Base-by-base conservation (phyloP, 2,797 vertebrate species). In the Enteromius viviparus region DNA sequence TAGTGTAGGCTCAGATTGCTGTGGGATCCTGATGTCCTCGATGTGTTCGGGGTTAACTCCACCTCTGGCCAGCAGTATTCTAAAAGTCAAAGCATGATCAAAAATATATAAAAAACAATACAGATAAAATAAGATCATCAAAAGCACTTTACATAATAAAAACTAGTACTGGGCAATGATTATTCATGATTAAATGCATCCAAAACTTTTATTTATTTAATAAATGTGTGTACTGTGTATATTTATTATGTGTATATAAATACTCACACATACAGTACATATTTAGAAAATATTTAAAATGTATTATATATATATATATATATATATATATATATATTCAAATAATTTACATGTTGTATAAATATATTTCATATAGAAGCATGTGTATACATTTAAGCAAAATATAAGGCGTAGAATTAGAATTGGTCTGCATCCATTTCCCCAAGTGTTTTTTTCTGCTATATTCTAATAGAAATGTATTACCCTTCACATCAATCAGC, bases 41-140 rank as follows among this genome's bases (percentile, higher is more conserved):
- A 99, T 97, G 89, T 97, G 93, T 78, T 95, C 87, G 0, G 97
- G 94, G 71, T 92, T 94, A 90, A 99, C 82, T 62, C 98, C 97
- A 53, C 95, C 96, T 19, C 49, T 91, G 91, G 98, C 94, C 40
- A 99, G 96, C 84, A 98, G 95, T 86, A 96, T 87, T 86, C 98
- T 99, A 86, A 51, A 65, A n/a, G 2, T 76, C 15, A 14, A 65
- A 47, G 42, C 17, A 37, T 2, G 66, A 51, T 58, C n/a, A 58
- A 5, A 58, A 58, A 23, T 23, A 4, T 11, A 11, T 58, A 40
- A 58, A 11, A 58, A 62, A 29, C 14, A 62, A 62, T 6, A 7
- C 29, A 32, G 11, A 23, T 58, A 11, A 58, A 23, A 58, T 23
- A 23, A 23, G 1, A 58, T 62, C 58, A 23, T 45, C 12, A 15